Evolutionary conservation across 2,888 invertebrate species (phyloP), one percentile per base, ranked within the genome.

Genomic region (Ochropacha duplaris): DNA sequence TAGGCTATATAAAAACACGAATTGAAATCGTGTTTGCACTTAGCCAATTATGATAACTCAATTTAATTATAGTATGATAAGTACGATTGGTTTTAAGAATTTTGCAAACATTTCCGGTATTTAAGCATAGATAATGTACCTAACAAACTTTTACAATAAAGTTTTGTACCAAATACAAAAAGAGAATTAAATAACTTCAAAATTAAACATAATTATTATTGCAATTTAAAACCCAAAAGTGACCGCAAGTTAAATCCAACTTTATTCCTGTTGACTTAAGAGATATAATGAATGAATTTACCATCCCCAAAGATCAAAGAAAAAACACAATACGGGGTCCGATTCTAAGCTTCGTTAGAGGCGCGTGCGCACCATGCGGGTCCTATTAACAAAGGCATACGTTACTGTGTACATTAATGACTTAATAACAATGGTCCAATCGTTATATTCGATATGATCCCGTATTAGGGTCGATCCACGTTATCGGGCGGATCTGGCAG

Each of bases 361-460:
- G 64, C 83, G 82, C 83, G 81, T 81, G 84, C 73, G 71, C 73
- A 63, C 39, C 58, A 84, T 84, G 84, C 84, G 84, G 84, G 84
- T 69, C 62, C 44, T 67, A 65, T 70, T 74, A 78, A 73, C 67
- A 75, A 62, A 57, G 67, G 70, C 71, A 74, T 71, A 71, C 66
- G 71, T 75, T 71, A 71, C 67, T 75, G 58, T 50, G 67, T 74
- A 65, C 63, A 74, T 70, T 74, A 88, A 89, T 88, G 83, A 85
- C 87, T 86, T 88, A 84, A 88, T 88, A 87, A 84, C 78, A 80
- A 84, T 81, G 81, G 84, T 79, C 75, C 78, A 81, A 78, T 81
- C 76, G 79, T 71, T 63, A 64, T 66, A 64, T 72, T 65, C 71
- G 62, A 79, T 44, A 80, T 76, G 76, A 72, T 76, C 79, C 77